Evolutionary conservation across 2,113 vertebrate genomes (phyloP).

Genomic region (Lagopus muta): DNA sequence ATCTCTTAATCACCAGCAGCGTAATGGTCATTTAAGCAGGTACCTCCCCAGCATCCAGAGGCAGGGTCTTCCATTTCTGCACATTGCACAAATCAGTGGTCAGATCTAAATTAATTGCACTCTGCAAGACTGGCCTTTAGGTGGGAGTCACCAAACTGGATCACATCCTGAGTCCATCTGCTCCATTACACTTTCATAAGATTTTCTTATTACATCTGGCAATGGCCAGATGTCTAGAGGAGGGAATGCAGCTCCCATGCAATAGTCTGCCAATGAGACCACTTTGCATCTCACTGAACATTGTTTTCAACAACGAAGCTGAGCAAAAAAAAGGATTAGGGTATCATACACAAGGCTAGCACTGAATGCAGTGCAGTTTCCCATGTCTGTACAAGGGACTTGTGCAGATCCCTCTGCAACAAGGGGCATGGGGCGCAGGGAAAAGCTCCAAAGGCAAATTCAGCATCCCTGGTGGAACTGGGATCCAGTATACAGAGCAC

Average conservation of each 20-base stretch:
- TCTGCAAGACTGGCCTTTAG: constrained; percentile 56
- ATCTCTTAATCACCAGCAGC: constrained; percentile 43
- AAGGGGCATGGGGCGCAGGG: rapidly evolving
- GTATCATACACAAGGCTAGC: background rate
- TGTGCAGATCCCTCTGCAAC: background rate
- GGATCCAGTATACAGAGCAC: background rate
- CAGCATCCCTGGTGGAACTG: background rate
- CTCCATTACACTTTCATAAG: constrained; percentile 51
- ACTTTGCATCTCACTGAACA: constrained; percentile 40
- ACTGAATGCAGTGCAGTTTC: background rate
- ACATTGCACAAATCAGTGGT: constrained; percentile 38
- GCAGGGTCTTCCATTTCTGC: constrained; percentile 24
- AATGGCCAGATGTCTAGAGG: constrained; percentile 54
- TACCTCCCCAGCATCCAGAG: constrained; percentile 17
- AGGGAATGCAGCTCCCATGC: constrained; percentile 18
- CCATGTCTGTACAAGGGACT: rapidly evolving
- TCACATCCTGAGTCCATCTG: constrained; percentile 65
- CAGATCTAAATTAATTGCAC: constrained; percentile 48
- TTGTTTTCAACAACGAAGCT: background rate
- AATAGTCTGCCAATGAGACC: background rate
- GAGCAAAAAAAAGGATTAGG: background rate
- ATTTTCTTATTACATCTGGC: constrained; percentile 59
- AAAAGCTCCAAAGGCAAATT: background rate
- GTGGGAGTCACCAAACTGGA: constrained; percentile 45
- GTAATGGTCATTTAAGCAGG: constrained; percentile 58